Evolutionary conservation across 2,888 invertebrate species (phyloP).

Genomic region (Latrodectus hesperus): DNA sequence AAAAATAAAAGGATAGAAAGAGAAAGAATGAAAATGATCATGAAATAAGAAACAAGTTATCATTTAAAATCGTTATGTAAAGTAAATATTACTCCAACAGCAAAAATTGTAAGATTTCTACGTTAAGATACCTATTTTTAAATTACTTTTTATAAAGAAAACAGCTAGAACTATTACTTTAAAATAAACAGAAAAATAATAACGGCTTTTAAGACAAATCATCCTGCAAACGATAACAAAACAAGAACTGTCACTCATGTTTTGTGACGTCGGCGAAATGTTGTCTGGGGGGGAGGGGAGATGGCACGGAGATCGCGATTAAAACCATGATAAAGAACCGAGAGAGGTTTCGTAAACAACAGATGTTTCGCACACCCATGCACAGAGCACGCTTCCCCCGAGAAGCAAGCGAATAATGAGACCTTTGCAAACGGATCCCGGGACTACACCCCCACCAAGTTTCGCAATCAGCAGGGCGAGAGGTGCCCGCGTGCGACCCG

Average conservation of each 20-base stretch:
- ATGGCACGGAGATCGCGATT: background rate
- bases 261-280: background rate
- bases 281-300: background rate
- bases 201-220: no score
- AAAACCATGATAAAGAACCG: background rate
- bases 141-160: no score
- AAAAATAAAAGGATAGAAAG: no score
- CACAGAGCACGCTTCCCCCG: background rate
- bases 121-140: no score
- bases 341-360: background rate
- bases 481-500: background rate
- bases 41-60: no score
- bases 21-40: no score
- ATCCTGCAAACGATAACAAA: background rate
- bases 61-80: no score
- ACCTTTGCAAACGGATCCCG: background rate
- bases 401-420: background rate
- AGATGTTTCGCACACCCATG: background rate
- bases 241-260: slow-evolving; percentile 5
- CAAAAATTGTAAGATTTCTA: no score
- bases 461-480: background rate
- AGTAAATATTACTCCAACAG: no score
- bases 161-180: no score
- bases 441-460: background rate
- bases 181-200: no score